phyloP scores from a whole-genome alignment of 1,140 invertebrate species.

The Dinoponera quadriceps region DNA sequence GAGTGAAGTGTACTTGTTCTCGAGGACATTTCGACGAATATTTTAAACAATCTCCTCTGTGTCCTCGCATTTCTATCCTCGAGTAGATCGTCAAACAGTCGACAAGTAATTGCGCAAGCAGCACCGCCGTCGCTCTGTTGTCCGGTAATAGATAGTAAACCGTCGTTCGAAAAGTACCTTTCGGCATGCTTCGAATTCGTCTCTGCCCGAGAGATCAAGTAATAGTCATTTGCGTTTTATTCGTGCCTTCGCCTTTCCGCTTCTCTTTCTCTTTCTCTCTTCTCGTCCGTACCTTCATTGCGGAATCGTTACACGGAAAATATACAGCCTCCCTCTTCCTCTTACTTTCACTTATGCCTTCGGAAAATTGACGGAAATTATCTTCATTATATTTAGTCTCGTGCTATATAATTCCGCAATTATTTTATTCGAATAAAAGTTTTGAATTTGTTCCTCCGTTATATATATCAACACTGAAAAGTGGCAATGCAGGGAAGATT shows the following conservation, averaged over 20 bases:
- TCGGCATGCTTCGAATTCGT: conserved; percentile 62
- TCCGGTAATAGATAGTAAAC: conserved; percentile 71
- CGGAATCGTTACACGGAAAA: conserved; percentile 22
- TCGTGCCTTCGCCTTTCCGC: conserved; percentile 34
- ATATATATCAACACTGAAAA: no score
- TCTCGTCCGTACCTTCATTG: background rate
- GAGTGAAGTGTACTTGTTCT: conserved; percentile 47
- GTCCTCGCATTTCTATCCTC: conserved; percentile 30
- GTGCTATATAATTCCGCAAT: no score
- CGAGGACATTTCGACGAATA: conserved; percentile 66
- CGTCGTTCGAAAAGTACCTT: conserved; percentile 58
- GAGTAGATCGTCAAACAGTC: conserved; percentile 72
- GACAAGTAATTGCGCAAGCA: conserved; percentile 72
- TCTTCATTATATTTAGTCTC: background rate
- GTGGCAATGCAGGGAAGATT: no score
- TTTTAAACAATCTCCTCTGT: conserved; percentile 65
- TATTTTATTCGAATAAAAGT: no score
- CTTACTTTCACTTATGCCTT: conserved; percentile 11
- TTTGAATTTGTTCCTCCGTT: no score
- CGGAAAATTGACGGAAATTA: background rate
- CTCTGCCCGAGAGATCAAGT: conserved; percentile 63
- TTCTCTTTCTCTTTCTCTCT: background rate
- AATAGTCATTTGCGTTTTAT: conserved; percentile 73
- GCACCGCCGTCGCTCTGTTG: conserved; percentile 52
- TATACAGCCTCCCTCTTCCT: background rate